Conservation (phyloP, 2,888 invertebrate genomes). For the Cheilosia impressa region DNA sequence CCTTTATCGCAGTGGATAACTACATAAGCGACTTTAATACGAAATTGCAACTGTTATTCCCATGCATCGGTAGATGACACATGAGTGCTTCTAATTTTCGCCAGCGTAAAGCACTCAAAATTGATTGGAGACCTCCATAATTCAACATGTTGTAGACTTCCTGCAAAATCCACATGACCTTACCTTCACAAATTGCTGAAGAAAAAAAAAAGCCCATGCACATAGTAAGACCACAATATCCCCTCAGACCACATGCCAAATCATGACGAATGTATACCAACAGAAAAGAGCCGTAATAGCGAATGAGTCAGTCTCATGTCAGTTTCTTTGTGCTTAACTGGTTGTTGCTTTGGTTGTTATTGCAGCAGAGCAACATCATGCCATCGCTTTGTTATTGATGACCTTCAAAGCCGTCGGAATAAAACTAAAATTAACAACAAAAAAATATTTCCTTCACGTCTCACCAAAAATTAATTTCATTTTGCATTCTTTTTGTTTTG, state of each 20-base stretch:
- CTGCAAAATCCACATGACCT: constrained; percentile 10
- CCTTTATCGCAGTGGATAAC: too few species aligned
- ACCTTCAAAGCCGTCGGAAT: constrained; percentile 46
- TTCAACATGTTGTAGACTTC: constrained; percentile 18
- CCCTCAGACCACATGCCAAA: constrained; percentile 23
- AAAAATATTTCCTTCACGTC: constrained; percentile 6
- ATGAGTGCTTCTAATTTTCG: too few species aligned
- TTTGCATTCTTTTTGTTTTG: constrained; percentile 22
- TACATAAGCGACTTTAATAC: too few species aligned
- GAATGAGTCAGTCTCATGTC: constrained; percentile 52
- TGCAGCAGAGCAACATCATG: constrained; percentile 39
- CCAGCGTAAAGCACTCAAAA: too few species aligned
- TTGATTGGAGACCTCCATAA: neutral
- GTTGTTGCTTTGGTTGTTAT: constrained; percentile 48
- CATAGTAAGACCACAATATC: constrained; percentile 28
- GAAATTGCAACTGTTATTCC: too few species aligned
- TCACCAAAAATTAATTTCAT: constrained; percentile 8
- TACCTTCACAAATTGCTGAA: constrained; percentile 9
- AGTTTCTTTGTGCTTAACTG: constrained; percentile 55
- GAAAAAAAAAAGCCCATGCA: constrained; percentile 6
- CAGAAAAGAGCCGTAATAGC: constrained; percentile 26
- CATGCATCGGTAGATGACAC: too few species aligned
- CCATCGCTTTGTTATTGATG: constrained; percentile 36
- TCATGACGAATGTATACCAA: constrained; percentile 41
- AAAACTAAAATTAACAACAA: constrained; percentile 28